Conservation (phyloP, 1,140 invertebrate species). For the Euura saliciscinereae region DNA sequence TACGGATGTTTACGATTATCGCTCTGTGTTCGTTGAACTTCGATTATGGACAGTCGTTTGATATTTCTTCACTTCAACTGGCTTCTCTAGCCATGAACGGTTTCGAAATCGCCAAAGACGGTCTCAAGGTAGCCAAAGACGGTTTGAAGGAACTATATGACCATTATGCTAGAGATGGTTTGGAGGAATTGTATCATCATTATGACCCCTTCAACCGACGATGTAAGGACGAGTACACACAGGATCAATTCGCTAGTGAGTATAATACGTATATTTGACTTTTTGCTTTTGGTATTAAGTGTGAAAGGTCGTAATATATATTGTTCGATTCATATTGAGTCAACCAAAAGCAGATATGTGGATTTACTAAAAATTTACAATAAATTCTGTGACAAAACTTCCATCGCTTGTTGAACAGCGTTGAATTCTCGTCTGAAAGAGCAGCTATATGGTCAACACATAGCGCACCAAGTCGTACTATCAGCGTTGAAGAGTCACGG, state of each 20-base stretch:
- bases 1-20: background rate
- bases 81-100: background rate
- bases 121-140: too few relatives aligned
- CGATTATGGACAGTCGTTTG: background rate
- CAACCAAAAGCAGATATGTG: too few relatives aligned
- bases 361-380: too few relatives aligned
- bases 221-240: conserved; percentile 54
- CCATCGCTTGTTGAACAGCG: conserved; percentile 38
- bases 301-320: too few relatives aligned
- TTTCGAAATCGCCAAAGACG: background rate
- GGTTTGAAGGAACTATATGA: too few relatives aligned
- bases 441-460: conserved; percentile 71
- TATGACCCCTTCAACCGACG: conserved; percentile 52
- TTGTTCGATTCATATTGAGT: too few relatives aligned
- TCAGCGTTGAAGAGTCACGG: conserved; percentile 65
- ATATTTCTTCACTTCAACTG: too few relatives aligned
- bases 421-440: conserved; percentile 41
- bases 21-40: background rate
- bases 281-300: too few relatives aligned
- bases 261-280: too few relatives aligned
- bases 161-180: too few relatives aligned
- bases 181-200: too few relatives aligned
- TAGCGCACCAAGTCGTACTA: conserved; percentile 63
- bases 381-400: conserved; percentile 21
- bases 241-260: conserved; percentile 40